Percentiles rank a stretch among this genome's conserved stretches.
These are phyloP conservation scores for Muntiacus muntjak DNA, from an alignment of 2,113 vertebrate species.

Conservation along the genomic window DNA sequence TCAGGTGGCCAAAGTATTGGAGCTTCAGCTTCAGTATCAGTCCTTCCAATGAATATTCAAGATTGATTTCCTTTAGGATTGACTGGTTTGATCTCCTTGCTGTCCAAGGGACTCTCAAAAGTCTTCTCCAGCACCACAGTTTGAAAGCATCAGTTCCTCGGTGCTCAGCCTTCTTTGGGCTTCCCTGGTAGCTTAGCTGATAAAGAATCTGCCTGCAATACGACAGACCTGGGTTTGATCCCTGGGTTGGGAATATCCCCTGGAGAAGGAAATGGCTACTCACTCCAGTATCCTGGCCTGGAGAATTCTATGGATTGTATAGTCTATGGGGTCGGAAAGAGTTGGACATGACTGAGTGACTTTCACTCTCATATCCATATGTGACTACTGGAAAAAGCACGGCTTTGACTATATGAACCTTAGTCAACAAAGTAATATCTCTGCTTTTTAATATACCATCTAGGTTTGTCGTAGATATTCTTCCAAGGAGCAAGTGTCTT, in stretches of 20 bases:
- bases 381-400: neutral
- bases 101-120: neutral
- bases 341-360: neutral
- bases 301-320: neutral
- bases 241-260: neutral
- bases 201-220: neutral
- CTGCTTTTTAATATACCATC: neutral
- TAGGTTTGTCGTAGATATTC: neutral
- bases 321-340: neutral
- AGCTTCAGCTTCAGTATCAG: neutral
- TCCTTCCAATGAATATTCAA: neutral
- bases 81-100: neutral
- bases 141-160: fast-evolving
- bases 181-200: neutral
- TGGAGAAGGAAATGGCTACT: neutral
- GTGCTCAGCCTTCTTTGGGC: neutral
- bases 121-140: neutral
- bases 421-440: neutral
- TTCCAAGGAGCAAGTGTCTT: neutral
- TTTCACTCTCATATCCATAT: neutral
- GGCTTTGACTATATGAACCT: neutral
- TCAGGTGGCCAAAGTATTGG: neutral
- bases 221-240: neutral
- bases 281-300: neutral
- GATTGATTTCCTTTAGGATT: neutral